These are phyloP conservation scores for Eupithecia inturbata DNA, from an alignment of 2,888 invertebrate genomes.

Conservation along the genomic window DNA sequence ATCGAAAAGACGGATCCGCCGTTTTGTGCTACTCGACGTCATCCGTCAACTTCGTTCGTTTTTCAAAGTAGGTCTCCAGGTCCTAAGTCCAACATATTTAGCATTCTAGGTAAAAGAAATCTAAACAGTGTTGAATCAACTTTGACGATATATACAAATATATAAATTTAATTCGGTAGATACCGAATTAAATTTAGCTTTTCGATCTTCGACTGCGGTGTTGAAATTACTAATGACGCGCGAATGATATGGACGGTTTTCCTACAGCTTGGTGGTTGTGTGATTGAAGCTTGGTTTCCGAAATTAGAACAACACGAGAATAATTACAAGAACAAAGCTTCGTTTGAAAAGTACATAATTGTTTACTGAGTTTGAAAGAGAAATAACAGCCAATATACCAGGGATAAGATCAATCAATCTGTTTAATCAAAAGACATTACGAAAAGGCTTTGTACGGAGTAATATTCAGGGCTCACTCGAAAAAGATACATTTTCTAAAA, in stretches of 20 bases:
- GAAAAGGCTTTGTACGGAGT: not conserved
- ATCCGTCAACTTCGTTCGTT: too few species aligned
- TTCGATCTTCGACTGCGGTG: not conserved
- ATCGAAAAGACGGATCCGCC: too few species aligned
- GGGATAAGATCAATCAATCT: not conserved
- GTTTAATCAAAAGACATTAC: not conserved
- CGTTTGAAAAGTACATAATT: not conserved
- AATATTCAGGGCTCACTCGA: not conserved
- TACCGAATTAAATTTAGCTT: not conserved
- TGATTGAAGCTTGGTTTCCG: not conserved
- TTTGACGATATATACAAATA: too few species aligned
- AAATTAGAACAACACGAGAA: not conserved
- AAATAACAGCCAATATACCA: not conserved
- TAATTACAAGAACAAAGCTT: not conserved
- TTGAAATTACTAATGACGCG: constrained; percentile 1
- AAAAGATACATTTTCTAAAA: not conserved
- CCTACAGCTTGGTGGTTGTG: not conserved
- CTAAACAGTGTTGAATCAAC: too few species aligned
- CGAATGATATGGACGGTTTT: not conserved
- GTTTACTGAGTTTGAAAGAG: not conserved
- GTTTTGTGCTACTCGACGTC: too few species aligned
- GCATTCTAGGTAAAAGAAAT: too few species aligned
- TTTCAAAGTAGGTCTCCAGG: too few species aligned
- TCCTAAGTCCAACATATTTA: too few species aligned
- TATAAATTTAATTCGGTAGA: too few species aligned